Evolutionary conservation across 64 coral and sea anemone species (phyloP).

Genomic region (Trachythela sp.): DNA sequence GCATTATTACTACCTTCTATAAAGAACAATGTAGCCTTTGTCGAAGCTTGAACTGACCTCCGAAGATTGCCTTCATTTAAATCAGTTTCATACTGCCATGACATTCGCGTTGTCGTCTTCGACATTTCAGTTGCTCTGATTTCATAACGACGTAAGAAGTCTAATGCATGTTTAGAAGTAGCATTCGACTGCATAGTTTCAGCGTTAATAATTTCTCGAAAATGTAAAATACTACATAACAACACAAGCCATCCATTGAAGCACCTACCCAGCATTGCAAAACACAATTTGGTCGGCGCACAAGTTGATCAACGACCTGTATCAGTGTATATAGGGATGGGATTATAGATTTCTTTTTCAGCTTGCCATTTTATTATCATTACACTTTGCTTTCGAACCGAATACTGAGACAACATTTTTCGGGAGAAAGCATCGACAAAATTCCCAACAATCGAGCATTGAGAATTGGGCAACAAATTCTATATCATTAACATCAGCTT

Average conservation of each 20-base stretch:
- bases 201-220: neutral
- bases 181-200: neutral
- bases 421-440: neutral
- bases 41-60: neutral
- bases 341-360: no score
- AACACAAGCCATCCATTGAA: conserved; percentile 7
- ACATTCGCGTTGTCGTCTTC: conserved; percentile 2
- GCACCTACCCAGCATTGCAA: neutral
- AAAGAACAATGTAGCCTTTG: conserved; percentile 1
- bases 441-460: neutral
- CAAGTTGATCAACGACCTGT: neutral
- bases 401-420: neutral
- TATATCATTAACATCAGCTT: neutral
- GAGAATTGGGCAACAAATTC: neutral
- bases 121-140: neutral
- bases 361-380: no score
- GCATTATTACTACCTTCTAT: conserved; percentile 25
- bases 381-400: no score
- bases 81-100: conserved; percentile 21
- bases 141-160: neutral
- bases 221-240: neutral
- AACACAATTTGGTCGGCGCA: neutral
- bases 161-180: neutral
- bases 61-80: neutral
- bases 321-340: no score